These are phyloP conservation scores for Rhynchotus rufescens DNA, from an alignment of 2,797 vertebrate genomes.

Conservation along the genomic window DNA sequence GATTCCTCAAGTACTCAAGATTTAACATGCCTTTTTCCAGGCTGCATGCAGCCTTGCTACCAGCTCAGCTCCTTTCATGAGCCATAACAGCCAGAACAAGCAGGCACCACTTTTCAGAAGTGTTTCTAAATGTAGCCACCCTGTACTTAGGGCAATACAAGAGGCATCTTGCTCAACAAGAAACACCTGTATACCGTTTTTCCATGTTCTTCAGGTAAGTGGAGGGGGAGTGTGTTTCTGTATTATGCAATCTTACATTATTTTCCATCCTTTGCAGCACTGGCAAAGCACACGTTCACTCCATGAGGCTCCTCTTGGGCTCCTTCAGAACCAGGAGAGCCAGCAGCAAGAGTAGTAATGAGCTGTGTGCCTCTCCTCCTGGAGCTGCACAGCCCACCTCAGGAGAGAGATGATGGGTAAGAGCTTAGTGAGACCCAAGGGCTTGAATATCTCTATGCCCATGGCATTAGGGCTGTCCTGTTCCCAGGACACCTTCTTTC, in stretches of 20 bases:
- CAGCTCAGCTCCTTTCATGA: background rate
- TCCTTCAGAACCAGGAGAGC: background rate
- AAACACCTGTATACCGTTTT: background rate
- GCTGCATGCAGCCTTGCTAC: fast-evolving
- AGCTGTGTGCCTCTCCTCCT: background rate
- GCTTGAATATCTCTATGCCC: no score
- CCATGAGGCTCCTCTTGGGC: background rate
- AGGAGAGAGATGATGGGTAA: background rate
- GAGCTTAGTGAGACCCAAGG: background rate
- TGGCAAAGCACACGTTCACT: fast-evolving
- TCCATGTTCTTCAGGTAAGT: background rate
- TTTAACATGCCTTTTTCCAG: background rate
- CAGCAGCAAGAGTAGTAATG: background rate
- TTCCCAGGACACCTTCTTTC: background rate
- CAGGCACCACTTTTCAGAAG: background rate
- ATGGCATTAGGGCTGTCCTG: no score
- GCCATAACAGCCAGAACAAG: background rate
- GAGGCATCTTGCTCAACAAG: background rate
- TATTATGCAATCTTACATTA: background rate
- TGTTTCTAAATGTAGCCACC: background rate
- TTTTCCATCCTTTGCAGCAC: background rate
- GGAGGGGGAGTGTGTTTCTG: fast-evolving
- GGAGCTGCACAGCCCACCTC: background rate
- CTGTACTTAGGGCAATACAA: background rate
- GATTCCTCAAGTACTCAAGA: fast-evolving